These are phyloP conservation scores for Serranus cabrilla DNA, from an alignment of 2,797 vertebrate genomes.

Conservation along the genomic window DNA sequence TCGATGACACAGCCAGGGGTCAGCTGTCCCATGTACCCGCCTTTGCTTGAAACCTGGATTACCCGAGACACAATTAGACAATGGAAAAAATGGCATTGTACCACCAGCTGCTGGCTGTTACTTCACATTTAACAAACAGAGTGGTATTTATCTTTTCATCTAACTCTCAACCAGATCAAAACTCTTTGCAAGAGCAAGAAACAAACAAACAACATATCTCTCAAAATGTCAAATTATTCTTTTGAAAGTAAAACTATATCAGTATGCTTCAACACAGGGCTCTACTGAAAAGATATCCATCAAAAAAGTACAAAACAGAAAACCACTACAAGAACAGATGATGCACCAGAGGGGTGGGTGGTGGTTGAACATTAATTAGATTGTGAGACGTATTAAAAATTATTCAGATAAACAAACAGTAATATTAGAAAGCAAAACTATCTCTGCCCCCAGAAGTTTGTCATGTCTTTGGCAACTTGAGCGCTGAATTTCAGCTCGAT, in stretches of 20 bases:
- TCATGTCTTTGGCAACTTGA: conserved; percentile 66
- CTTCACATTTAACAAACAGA: background rate
- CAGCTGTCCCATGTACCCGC: too few species aligned
- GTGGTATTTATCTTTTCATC: background rate
- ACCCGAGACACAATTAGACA: too few species aligned
- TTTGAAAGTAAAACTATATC: background rate
- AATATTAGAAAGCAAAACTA: conserved; percentile 27
- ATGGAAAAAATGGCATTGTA: too few species aligned
- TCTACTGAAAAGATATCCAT: background rate
- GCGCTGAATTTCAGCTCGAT: conserved; percentile 49
- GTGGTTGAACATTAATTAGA: conserved; percentile 11
- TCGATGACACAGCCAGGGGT: too few species aligned
- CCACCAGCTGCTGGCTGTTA: background rate
- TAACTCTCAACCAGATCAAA: background rate
- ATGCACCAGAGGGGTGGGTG: background rate
- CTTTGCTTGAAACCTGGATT: too few species aligned
- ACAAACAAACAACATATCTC: background rate
- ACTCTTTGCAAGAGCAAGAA: background rate
- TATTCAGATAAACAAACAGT: conserved; percentile 42
- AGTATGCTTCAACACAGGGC: background rate
- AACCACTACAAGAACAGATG: conserved; percentile 8
- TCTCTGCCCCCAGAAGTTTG: conserved; percentile 62
- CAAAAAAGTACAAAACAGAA: background rate
- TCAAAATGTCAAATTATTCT: background rate
- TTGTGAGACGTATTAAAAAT: conserved; percentile 1